Conservation (phyloP, 2,113 vertebrate species). For the Rhagologus leucostigma region DNA sequence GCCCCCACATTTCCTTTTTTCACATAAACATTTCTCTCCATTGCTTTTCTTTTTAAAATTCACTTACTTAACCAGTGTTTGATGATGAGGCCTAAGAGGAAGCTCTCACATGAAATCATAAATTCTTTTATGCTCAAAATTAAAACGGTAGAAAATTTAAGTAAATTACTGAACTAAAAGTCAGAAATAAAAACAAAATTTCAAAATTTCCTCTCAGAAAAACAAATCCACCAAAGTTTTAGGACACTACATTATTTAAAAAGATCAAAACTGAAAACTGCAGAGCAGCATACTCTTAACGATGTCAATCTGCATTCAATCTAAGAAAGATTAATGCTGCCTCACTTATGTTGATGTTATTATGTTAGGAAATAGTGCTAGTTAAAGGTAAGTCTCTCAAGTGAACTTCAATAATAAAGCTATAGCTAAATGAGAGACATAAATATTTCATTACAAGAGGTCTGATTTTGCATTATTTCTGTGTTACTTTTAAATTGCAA, state of each 20-base stretch:
- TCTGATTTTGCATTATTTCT: not conserved
- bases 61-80: not conserved
- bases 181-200: not conserved
- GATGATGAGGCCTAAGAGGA: not conserved
- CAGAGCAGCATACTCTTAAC: not conserved
- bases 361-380: not conserved
- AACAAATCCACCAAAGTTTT: not conserved
- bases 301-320: not conserved
- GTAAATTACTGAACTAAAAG: not conserved
- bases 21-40: not conserved
- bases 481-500: not conserved
- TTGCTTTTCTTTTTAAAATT: not conserved
- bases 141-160: not conserved
- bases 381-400: conserved; percentile 16
- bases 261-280: not conserved
- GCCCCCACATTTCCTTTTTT: not conserved
- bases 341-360: not conserved
- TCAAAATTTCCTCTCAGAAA: not conserved
- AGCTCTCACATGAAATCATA: not conserved
- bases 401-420: not conserved
- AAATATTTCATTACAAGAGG: conserved; percentile 17
- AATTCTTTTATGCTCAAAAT: not conserved
- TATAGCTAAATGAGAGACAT: conserved; percentile 2
- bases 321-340: not conserved
- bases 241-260: not conserved